Conservation (phyloP, 2,797 vertebrate genomes). For the Cryptoprocta ferox region DNA sequence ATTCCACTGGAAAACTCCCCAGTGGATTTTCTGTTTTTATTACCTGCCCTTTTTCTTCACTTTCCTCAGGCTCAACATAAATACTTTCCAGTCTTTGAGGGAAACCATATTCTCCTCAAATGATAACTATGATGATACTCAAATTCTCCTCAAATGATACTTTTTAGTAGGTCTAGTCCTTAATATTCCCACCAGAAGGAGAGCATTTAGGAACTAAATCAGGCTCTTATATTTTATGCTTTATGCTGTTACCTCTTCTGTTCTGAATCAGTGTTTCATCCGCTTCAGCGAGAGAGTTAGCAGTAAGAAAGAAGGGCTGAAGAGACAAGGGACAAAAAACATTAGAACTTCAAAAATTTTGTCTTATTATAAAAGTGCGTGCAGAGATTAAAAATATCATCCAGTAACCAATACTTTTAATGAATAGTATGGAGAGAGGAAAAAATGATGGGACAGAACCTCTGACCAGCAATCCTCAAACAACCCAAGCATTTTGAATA, state of each 20-base stretch:
- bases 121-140: no score
- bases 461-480: not conserved
- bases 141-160: not conserved
- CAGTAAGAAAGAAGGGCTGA: not conserved
- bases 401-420: not conserved
- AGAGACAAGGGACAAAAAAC: not conserved
- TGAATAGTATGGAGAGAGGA: not conserved
- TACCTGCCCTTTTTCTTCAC: fast-evolving
- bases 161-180: not conserved
- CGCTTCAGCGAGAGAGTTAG: not conserved
- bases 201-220: not conserved
- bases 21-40: not conserved
- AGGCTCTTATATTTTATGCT: not conserved
- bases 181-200: not conserved
- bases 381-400: not conserved
- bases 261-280: not conserved
- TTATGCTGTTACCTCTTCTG: not conserved
- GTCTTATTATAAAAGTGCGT: not conserved
- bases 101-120: not conserved
- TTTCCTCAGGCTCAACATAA: not conserved
- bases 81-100: not conserved
- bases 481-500: not conserved
- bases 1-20: not conserved
- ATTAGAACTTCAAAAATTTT: not conserved
- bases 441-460: fast-evolving